These are phyloP conservation scores for Caenorhabditis sp. DNA, from an alignment of 2,888 invertebrate species.

Conservation along the genomic window DNA sequence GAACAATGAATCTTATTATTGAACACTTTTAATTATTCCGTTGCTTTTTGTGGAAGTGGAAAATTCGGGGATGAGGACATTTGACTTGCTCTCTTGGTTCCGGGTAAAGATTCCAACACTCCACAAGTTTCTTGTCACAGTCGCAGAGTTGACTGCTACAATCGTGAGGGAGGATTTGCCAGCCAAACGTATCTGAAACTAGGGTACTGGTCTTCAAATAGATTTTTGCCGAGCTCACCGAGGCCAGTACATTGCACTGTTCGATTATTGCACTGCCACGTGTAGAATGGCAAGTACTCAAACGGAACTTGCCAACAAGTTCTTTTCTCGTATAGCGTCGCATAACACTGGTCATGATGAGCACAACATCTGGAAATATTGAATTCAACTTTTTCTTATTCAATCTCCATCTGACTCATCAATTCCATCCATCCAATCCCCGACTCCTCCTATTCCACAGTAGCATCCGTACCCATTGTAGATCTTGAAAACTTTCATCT, in stretches of 20 bases:
- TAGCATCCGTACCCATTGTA: conserved; percentile 59
- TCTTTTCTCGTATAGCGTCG: background rate
- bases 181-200: conserved; percentile 32
- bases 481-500: conserved; percentile 16
- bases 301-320: conserved; percentile 45
- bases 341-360: conserved; percentile 40
- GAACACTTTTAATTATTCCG: background rate
- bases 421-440: conserved; percentile 41
- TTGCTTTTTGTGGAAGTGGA: background rate
- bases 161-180: conserved; percentile 37
- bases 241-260: conserved; percentile 32
- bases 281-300: conserved; percentile 48
- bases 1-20: background rate
- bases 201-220: background rate
- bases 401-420: conserved; percentile 32
- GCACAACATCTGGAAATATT: conserved; percentile 29
- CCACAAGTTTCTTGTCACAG: conserved; percentile 50
- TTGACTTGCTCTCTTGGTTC: conserved; percentile 30
- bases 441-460: conserved; percentile 57
- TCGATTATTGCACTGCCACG: conserved; percentile 38
- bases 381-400: no score
- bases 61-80: conserved; percentile 49
- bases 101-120: conserved; percentile 46
- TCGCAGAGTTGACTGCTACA: conserved; percentile 47
- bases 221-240: background rate